These are phyloP conservation scores for Echeneis naucrates DNA, from an alignment of 2,797 vertebrate genomes.

Conservation along the genomic window DNA sequence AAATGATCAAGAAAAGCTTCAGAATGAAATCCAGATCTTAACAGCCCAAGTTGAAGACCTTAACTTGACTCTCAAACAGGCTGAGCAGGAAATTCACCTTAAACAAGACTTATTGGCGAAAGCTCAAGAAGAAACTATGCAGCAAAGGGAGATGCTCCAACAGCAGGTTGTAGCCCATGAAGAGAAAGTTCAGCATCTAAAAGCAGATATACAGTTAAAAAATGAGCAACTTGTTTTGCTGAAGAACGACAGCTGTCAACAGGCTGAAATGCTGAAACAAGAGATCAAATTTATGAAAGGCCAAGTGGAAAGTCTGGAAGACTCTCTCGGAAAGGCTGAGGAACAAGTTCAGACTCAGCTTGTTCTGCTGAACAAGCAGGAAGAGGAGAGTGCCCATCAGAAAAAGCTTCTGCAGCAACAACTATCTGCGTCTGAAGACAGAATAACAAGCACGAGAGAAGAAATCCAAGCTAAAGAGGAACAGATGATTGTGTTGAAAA, in stretches of 20 bases:
- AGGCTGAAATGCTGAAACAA: constrained; percentile 45
- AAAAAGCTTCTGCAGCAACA: constrained; percentile 52
- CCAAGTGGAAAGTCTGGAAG: constrained; percentile 40
- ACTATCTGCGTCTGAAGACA: constrained; percentile 50
- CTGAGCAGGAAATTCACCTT: constrained; percentile 64
- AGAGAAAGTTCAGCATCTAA: constrained; percentile 67
- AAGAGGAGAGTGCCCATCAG: constrained; percentile 48
- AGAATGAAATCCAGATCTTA: constrained; percentile 79
- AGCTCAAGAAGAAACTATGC: constrained; percentile 46
- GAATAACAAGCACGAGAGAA: constrained; percentile 42
- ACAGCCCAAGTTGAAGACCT: constrained; percentile 54
- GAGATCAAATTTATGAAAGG: constrained; percentile 48
- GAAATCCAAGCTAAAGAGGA: constrained; percentile 66
- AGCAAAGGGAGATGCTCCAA: constrained; percentile 58
- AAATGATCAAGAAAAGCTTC: constrained; percentile 49
- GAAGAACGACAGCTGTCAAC: constrained; percentile 32
- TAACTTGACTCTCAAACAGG: constrained; percentile 49
- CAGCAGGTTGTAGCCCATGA: constrained; percentile 55
- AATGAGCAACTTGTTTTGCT: constrained; percentile 52
- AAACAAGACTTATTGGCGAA: constrained; percentile 59
- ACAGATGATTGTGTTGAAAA: constrained; percentile 58
- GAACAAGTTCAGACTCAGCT: constrained; percentile 50
- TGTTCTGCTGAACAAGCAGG: constrained; percentile 39
- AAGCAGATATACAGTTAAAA: constrained; percentile 49
- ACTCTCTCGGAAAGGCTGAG: constrained; percentile 54